These are phyloP conservation scores for Perca flavescens DNA, from an alignment of 2,113 vertebrate genomes.

Conservation along the genomic window DNA sequence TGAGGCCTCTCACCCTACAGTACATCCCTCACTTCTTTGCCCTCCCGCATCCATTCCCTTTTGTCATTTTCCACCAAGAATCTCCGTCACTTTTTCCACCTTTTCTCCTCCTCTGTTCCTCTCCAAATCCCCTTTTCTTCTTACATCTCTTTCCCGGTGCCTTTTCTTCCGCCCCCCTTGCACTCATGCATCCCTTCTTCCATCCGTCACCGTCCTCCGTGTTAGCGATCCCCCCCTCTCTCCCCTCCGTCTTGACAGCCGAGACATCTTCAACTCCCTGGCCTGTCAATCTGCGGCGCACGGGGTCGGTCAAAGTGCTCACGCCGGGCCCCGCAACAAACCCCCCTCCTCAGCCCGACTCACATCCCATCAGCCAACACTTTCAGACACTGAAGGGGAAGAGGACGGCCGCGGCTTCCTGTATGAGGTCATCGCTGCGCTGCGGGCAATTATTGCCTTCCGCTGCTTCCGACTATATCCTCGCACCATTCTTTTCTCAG, in stretches of 20 bases:
- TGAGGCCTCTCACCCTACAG: slow-evolving; percentile 33
- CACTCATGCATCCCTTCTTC: slow-evolving; percentile 32
- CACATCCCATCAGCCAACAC: slow-evolving; percentile 42
- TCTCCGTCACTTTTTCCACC: slow-evolving; percentile 25
- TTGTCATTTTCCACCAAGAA: slow-evolving; percentile 20
- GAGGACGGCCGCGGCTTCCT: slow-evolving; percentile 48
- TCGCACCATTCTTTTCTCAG: slow-evolving; percentile 65
- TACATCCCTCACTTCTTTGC: slow-evolving; percentile 27
- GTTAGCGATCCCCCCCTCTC: slow-evolving; percentile 51
- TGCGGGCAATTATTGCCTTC: slow-evolving; percentile 50
- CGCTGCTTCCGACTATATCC: slow-evolving; percentile 15
- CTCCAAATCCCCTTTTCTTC: slow-evolving; percentile 2
- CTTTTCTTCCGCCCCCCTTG: background rate
- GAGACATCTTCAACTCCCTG: slow-evolving; percentile 49
- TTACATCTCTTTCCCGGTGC: background rate
- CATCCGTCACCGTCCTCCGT: slow-evolving; percentile 48
- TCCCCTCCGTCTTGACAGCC: slow-evolving; percentile 45
- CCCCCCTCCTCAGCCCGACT: background rate
- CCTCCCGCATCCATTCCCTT: slow-evolving; percentile 44
- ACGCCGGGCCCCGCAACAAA: background rate
- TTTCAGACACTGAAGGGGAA: slow-evolving; percentile 16
- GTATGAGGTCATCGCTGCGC: slow-evolving; percentile 66
- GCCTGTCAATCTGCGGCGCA: slow-evolving; percentile 47
- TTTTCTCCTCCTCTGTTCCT: background rate
- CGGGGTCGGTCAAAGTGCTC: slow-evolving; percentile 34